phyloP scores from a whole-genome alignment of 2,113 vertebrate species.

The Gymnorhina tibicen region DNA sequence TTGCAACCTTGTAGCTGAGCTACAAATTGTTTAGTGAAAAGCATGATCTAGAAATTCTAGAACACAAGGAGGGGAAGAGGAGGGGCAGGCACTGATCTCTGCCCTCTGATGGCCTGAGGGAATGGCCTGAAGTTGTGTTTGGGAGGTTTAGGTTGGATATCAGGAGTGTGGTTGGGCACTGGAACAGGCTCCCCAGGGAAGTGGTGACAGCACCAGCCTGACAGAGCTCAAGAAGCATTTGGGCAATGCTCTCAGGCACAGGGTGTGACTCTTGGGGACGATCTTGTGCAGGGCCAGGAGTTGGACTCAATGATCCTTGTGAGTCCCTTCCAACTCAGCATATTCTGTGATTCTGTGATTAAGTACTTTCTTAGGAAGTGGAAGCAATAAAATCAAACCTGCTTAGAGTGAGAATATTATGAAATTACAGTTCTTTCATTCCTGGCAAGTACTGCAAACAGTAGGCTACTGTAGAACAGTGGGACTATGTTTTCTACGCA shows the following conservation, averaged over 20 bases:
- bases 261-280: accelerated
- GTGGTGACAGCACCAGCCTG: neutral
- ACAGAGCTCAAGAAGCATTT: neutral
- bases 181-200: neutral
- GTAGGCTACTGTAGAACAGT: neutral
- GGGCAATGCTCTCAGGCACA: too few relatives aligned
- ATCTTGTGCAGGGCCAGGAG: neutral
- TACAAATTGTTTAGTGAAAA: neutral
- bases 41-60: neutral
- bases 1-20: neutral
- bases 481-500: neutral
- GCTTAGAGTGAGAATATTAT: neutral
- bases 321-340: neutral
- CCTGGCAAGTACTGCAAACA: neutral
- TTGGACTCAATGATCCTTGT: neutral
- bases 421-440: neutral
- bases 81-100: neutral
- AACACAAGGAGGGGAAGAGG: neutral
- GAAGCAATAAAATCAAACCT: neutral
- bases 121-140: neutral
- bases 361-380: neutral
- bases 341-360: neutral
- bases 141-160: neutral
- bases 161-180: neutral
- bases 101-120: neutral